These are phyloP conservation scores for Pollenia angustigena DNA, from an alignment of 2,888 invertebrate species.

Conservation along the genomic window DNA sequence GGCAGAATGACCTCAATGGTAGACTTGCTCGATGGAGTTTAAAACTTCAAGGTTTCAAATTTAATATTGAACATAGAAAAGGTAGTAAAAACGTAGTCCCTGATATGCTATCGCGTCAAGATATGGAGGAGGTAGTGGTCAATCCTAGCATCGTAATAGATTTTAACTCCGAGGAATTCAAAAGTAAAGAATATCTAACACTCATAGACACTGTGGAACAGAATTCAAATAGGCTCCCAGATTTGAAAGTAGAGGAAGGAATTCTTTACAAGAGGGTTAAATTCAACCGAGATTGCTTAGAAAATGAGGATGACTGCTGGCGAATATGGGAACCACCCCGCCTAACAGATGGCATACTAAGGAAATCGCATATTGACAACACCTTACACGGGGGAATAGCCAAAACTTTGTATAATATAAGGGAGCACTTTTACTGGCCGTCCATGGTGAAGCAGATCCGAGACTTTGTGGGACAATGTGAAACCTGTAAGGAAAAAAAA, in stretches of 20 bases:
- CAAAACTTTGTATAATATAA: slow-evolving; percentile 13
- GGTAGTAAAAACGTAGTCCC: neutral
- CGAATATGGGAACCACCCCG: neutral
- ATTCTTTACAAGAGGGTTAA: neutral
- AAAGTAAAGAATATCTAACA: neutral
- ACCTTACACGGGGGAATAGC: slow-evolving; percentile 2
- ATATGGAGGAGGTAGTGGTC: neutral
- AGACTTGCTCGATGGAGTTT: neutral
- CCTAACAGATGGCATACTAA: neutral
- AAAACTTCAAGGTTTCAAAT: neutral
- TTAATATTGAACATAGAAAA: neutral
- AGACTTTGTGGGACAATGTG: neutral
- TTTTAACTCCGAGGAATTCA: neutral
- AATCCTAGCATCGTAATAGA: neutral
- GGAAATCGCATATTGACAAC: neutral
- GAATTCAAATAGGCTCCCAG: neutral
- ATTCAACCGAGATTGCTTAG: neutral
- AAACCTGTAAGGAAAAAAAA: neutral
- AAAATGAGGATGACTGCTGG: neutral
- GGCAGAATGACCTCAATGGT: no score
- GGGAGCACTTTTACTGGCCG: slow-evolving; percentile 17
- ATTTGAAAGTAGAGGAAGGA: neutral
- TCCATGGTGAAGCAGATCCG: neutral
- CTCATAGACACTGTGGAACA: neutral
- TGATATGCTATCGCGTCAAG: neutral